phyloP scores from a whole-genome alignment of 2,888 invertebrate genomes.

The Harmothoe impar region DNA sequence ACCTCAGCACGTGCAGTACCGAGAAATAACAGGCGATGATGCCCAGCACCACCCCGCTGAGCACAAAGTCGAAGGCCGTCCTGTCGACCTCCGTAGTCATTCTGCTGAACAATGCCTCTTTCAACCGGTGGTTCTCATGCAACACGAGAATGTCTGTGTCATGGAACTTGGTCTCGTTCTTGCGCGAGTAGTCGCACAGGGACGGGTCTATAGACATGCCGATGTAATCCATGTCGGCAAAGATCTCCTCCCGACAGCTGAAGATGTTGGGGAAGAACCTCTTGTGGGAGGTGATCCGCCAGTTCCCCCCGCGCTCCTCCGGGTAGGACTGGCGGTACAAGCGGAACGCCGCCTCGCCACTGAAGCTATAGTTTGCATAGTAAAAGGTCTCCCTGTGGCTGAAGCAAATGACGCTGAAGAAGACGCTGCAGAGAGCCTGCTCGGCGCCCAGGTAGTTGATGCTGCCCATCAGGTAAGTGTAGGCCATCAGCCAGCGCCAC shows the following conservation, averaged over 20 bases:
- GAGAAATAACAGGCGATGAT: constrained; percentile 65
- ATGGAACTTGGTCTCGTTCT: constrained; percentile 70
- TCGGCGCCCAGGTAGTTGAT: constrained; percentile 72
- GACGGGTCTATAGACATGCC: constrained; percentile 70
- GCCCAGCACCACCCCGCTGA: constrained; percentile 67
- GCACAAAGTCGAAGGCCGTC: constrained; percentile 64
- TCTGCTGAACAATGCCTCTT: constrained; percentile 51
- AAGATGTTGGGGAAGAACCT: constrained; percentile 69
- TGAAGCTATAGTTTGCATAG: constrained; percentile 72
- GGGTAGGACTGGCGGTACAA: constrained; percentile 71
- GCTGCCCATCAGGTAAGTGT: constrained; percentile 70
- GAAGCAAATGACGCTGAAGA: constrained; percentile 72
- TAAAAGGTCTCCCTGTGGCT: constrained; percentile 71
- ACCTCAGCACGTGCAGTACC: constrained; percentile 67
- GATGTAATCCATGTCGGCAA: constrained; percentile 69
- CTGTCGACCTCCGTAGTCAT: constrained; percentile 65
- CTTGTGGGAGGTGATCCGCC: constrained; percentile 66
- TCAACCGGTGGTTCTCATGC: constrained; percentile 67
- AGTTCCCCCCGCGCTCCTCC: constrained; percentile 64
- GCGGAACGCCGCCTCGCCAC: constrained; percentile 71
- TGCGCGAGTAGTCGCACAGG: constrained; percentile 69
- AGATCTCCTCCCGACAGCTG: constrained; percentile 70
- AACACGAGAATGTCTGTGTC: constrained; percentile 68
- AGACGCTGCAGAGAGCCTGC: constrained; percentile 72
- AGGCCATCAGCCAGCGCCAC: constrained; percentile 68